Evolutionary conservation across 2,888 invertebrate species (phyloP).

Genomic region (Kryphioiulus occultus): DNA sequence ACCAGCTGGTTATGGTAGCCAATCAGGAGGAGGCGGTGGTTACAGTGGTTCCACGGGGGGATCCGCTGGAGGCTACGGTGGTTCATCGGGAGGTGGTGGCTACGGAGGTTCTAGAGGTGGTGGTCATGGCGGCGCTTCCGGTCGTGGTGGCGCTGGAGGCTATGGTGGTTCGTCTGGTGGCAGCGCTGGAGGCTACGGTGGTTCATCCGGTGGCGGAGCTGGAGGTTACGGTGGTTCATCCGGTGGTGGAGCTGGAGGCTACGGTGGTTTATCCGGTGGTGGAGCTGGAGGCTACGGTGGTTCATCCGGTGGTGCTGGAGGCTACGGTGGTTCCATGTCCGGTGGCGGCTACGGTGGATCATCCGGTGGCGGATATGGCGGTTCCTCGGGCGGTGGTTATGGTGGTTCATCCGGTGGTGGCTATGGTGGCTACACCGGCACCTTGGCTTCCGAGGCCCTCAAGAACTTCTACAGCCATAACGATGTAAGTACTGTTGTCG

Average conservation of each 20-base stretch:
- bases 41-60: constrained; percentile 44
- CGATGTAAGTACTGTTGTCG: constrained; percentile 37
- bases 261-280: neutral
- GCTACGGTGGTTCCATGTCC: neutral
- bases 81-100: constrained; percentile 26
- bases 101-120: neutral
- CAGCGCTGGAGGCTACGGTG: neutral
- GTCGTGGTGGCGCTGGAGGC: neutral
- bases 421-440: constrained; percentile 10
- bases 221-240: neutral
- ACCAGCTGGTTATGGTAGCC: constrained; percentile 42
- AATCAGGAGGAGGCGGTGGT: constrained; percentile 45
- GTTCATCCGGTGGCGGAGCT: constrained; percentile 26
- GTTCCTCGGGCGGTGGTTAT: neutral
- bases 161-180: neutral
- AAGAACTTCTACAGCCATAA: constrained; percentile 45
- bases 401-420: constrained; percentile 4
- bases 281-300: neutral
- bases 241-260: constrained; percentile 1
- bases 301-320: constrained; percentile 3
- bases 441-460: constrained; percentile 45
- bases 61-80: constrained; percentile 37
- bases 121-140: neutral
- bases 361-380: neutral
- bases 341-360: neutral